Percentiles rank a stretch among this genome's conserved stretches.
These are phyloP conservation scores for Falco punctatus DNA, from an alignment of 2,113 vertebrate genomes.

Conservation along the genomic window DNA sequence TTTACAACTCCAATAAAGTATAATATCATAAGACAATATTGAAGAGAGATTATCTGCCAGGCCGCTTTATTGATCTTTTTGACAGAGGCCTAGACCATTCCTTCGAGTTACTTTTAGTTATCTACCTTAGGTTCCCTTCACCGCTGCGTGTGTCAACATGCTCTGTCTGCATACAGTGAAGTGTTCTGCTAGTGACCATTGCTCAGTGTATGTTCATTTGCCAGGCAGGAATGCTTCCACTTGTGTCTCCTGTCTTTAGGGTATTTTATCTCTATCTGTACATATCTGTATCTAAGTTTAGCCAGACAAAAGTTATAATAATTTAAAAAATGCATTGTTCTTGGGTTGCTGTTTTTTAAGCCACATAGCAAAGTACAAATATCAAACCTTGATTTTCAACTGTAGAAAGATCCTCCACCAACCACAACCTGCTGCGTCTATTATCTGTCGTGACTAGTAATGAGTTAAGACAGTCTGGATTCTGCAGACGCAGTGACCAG, in stretches of 20 bases:
- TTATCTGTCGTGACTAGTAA: background rate
- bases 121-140: background rate
- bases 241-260: background rate
- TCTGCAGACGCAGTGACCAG: slow-evolving; percentile 22
- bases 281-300: background rate
- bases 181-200: background rate
- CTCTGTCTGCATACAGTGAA: background rate
- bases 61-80: background rate
- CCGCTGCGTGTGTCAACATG: background rate
- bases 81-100: background rate
- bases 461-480: background rate
- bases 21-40: background rate
- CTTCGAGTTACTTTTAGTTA: background rate
- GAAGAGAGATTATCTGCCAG: background rate
- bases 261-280: background rate
- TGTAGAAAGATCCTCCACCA: background rate
- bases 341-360: background rate
- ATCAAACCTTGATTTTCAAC: background rate
- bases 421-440: background rate
- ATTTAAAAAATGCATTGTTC: background rate
- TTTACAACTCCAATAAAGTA: background rate
- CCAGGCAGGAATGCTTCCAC: background rate
- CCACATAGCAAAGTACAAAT: background rate
- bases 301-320: background rate
- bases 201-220: background rate